Conservation (phyloP, 2,888 invertebrate species). For the Cyaniris semiargus region DNA sequence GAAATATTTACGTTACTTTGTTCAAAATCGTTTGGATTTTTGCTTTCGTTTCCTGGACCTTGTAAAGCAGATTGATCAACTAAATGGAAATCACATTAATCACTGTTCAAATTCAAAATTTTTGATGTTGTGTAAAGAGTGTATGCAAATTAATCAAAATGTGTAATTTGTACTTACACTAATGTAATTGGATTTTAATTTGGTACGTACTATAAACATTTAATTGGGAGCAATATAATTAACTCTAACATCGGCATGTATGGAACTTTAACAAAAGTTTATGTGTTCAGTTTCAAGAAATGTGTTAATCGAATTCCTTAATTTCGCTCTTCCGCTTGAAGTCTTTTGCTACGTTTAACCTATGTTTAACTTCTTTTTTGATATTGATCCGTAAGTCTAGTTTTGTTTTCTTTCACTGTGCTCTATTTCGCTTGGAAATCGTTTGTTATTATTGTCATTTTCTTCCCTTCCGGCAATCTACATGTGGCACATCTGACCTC, state of each 20-base stretch:
- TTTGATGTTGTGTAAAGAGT: conserved; percentile 29
- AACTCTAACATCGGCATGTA: conserved; percentile 31
- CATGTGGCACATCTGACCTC: conserved; percentile 73
- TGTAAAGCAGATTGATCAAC: conserved; percentile 2
- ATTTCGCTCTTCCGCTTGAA: conserved; percentile 41
- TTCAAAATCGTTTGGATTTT: background rate
- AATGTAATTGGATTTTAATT: conserved; percentile 39
- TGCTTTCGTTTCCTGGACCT: background rate
- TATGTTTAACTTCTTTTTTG: conserved; percentile 29
- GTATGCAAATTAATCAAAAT: conserved; percentile 38
- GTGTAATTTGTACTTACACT: conserved; percentile 34
- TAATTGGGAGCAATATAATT: background rate
- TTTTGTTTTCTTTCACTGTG: conserved; percentile 21
- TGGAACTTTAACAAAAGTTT: conserved; percentile 19
- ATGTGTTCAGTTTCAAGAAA: conserved; percentile 33
- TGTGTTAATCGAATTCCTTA: conserved; percentile 33
- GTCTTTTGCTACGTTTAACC: conserved; percentile 34
- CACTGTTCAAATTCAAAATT: conserved; percentile 32
- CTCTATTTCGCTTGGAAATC: conserved; percentile 65
- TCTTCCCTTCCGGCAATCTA: conserved; percentile 79
- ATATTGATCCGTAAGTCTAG: conserved; percentile 29
- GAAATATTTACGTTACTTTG: background rate
- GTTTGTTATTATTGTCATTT: conserved; percentile 74
- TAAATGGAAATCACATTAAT: conserved; percentile 20
- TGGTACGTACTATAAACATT: conserved; percentile 38